Percentiles rank a stretch among this genome's conserved stretches.
Evolutionary conservation across 2,888 invertebrate species (phyloP).

Genomic region (Calameuta pallipes): DNA sequence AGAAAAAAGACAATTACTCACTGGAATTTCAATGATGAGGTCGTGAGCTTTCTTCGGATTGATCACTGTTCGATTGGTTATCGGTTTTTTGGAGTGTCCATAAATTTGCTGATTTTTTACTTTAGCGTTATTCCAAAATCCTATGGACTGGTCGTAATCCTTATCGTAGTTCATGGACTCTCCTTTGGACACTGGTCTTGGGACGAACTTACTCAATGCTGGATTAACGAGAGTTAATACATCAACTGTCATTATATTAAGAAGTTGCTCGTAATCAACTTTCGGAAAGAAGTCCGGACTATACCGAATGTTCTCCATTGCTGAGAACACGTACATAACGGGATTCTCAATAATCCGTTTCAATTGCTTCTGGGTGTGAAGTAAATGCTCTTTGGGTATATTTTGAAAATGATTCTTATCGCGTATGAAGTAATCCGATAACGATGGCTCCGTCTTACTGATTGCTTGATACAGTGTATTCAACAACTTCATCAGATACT

Average conservation of each 20-base stretch:
- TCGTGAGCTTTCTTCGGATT: constrained; percentile 47
- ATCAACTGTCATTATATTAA: constrained; percentile 70
- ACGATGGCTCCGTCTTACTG: constrained; percentile 68
- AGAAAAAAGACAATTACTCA: constrained; percentile 29
- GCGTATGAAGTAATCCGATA: constrained; percentile 81
- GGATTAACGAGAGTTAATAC: constrained; percentile 49
- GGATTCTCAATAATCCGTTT: constrained; percentile 79
- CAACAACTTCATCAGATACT: constrained; percentile 74
- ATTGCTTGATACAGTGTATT: constrained; percentile 73
- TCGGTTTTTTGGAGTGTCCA: constrained; percentile 23
- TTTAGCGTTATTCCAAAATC: constrained; percentile 47
- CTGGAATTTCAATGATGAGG: constrained; percentile 58
- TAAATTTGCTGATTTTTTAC: constrained; percentile 30
- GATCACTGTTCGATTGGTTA: constrained; percentile 46
- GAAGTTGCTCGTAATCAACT: constrained; percentile 72
- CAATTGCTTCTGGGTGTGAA: constrained; percentile 75
- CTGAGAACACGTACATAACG: constrained; percentile 76
- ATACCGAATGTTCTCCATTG: constrained; percentile 77
- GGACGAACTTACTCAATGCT: constrained; percentile 13
- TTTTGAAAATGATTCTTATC: constrained; percentile 80
- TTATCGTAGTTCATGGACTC: constrained; percentile 10
- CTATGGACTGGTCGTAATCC: constrained; percentile 25
- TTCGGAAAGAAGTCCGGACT: constrained; percentile 74
- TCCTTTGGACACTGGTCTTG: neutral
- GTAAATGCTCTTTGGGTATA: constrained; percentile 73